A percentile compares a stretch with the other conserved stretches of the same genome.
Evolutionary conservation across 2,113 vertebrate genomes (phyloP).

Genomic region (Phrynosoma blainvillii): DNA sequence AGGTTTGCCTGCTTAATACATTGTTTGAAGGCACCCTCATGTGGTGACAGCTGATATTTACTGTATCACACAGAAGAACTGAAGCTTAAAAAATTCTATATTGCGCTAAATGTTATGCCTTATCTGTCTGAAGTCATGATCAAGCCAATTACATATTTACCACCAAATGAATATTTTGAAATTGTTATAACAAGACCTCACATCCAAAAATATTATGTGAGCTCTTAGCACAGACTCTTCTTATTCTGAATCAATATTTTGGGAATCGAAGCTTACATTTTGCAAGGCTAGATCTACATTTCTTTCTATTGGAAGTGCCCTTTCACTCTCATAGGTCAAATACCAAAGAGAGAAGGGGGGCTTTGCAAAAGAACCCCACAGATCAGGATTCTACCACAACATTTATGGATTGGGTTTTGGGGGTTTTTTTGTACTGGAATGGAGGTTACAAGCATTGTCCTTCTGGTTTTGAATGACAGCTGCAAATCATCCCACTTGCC

Average conservation of each 20-base stretch:
- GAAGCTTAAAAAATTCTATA: background rate
- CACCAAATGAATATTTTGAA: background rate
- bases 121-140: background rate
- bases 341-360: background rate
- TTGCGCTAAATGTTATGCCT: background rate
- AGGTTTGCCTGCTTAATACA: background rate
- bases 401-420: background rate
- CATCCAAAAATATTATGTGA: background rate
- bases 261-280: background rate
- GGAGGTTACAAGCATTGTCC: background rate
- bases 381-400: background rate
- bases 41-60: background rate
- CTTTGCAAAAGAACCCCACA: background rate
- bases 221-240: background rate
- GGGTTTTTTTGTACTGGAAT: background rate
- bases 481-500: background rate
- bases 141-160: background rate
- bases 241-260: background rate
- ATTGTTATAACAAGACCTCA: background rate
- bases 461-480: background rate
- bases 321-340: background rate
- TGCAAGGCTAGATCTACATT: background rate
- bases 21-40: conserved; percentile 6
- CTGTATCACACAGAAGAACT: background rate
- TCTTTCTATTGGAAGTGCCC: background rate